Evolutionary conservation across 1,140 invertebrate genomes (phyloP).

Genomic region (Drepana arcuata): DNA sequence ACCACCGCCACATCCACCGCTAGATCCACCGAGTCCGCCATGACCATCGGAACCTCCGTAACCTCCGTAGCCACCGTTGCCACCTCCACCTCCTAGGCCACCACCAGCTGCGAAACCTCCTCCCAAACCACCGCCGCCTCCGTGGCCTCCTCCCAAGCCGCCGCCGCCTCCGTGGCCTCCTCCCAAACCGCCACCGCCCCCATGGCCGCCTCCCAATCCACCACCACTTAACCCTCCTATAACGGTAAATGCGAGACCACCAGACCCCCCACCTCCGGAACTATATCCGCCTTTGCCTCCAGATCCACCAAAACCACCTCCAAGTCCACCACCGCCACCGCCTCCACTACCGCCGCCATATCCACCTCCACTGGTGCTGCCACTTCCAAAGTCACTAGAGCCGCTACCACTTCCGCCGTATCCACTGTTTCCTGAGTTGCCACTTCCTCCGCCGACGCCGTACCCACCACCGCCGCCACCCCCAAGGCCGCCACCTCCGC

Average conservation of each 20-base stretch:
- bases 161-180: constrained; percentile 12
- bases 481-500: constrained; percentile 15
- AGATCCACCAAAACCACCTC: constrained; percentile 9
- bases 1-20: constrained; percentile 11
- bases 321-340: constrained; percentile 10
- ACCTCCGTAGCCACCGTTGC: constrained; percentile 8
- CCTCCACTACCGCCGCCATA: neutral
- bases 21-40: constrained; percentile 10
- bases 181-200: constrained; percentile 14
- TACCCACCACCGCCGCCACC: constrained; percentile 15
- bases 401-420: constrained; percentile 6
- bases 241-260: constrained; percentile 6
- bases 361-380: constrained; percentile 1
- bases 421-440: constrained; percentile 2
- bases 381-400: constrained; percentile 3
- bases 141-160: constrained; percentile 12
- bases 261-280: neutral
- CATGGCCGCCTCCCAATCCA: constrained; percentile 6
- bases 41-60: constrained; percentile 15
- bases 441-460: constrained; percentile 13
- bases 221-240: constrained; percentile 5
- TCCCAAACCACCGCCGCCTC: constrained; percentile 13
- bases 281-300: constrained; percentile 7
- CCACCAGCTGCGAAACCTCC: constrained; percentile 9
- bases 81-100: constrained; percentile 5